Evolutionary conservation across 2,113 vertebrate species (phyloP).

Genomic region (Hippocampus abdominalis): DNA sequence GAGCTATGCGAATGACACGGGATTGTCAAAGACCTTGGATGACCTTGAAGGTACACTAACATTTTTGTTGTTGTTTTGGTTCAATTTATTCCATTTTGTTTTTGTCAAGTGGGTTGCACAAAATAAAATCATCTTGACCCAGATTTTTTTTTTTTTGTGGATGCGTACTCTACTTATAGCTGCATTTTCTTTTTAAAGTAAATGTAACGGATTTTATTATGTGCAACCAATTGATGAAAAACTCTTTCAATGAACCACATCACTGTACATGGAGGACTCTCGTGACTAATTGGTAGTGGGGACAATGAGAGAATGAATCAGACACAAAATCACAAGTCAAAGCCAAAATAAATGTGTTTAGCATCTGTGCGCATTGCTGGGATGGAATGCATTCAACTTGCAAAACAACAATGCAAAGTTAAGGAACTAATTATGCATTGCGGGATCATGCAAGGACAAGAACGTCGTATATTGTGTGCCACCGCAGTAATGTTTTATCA

Average conservation of each 20-base stretch:
- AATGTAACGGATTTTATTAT: too few relatives aligned
- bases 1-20: too few relatives aligned
- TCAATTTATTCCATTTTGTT: too few relatives aligned
- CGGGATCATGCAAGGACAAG: slow-evolving; percentile 54
- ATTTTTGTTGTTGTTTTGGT: too few relatives aligned
- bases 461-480: slow-evolving; percentile 69
- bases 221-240: too few relatives aligned
- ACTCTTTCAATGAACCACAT: background rate
- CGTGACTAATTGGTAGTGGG: background rate
- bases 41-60: too few relatives aligned
- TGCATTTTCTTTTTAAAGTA: too few relatives aligned
- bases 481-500: slow-evolving; percentile 41
- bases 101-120: too few relatives aligned
- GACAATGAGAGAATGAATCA: background rate
- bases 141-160: too few relatives aligned
- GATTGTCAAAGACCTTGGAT: too few relatives aligned
- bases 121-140: too few relatives aligned
- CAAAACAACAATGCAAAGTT: slow-evolving; percentile 35
- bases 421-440: slow-evolving; percentile 67
- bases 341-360: slow-evolving; percentile 1
- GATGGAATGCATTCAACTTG: slow-evolving; percentile 42
- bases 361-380: slow-evolving; percentile 26
- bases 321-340: background rate
- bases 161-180: too few relatives aligned
- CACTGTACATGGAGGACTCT: background rate